phyloP scores from a whole-genome alignment of 2,113 vertebrate genomes.

The Chloroceryle aenea region DNA sequence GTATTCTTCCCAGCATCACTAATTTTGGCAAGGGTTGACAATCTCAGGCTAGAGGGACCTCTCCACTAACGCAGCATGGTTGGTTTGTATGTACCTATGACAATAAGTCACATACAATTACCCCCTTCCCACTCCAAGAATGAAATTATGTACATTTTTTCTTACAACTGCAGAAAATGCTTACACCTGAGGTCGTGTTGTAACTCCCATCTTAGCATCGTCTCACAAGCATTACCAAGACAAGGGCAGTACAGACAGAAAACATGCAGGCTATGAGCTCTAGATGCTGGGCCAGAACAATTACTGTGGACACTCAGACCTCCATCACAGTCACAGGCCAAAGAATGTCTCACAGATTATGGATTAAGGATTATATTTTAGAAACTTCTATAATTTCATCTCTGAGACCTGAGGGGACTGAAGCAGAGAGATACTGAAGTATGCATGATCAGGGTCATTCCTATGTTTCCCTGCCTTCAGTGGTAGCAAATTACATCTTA shows the following conservation, averaged over 20 bases:
- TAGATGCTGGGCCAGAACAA: background rate
- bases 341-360: background rate
- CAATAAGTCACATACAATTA: background rate
- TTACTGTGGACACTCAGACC: background rate
- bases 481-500: constrained; percentile 6
- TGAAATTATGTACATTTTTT: background rate
- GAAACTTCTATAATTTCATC: background rate
- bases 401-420: background rate
- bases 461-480: background rate
- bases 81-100: background rate
- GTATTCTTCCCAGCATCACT: background rate
- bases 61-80: background rate
- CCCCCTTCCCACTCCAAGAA: background rate
- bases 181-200: background rate
- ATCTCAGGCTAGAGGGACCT: background rate
- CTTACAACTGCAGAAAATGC: background rate
- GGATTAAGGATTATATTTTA: background rate
- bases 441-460: background rate
- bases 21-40: background rate
- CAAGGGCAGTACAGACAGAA: background rate
- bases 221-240: background rate
- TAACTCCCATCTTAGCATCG: background rate
- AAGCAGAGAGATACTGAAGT: background rate
- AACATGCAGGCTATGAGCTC: background rate
- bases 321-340: background rate